These are phyloP conservation scores for Nephrotoma guestfalica DNA, from an alignment of 2,888 invertebrate species.

Conservation along the genomic window DNA sequence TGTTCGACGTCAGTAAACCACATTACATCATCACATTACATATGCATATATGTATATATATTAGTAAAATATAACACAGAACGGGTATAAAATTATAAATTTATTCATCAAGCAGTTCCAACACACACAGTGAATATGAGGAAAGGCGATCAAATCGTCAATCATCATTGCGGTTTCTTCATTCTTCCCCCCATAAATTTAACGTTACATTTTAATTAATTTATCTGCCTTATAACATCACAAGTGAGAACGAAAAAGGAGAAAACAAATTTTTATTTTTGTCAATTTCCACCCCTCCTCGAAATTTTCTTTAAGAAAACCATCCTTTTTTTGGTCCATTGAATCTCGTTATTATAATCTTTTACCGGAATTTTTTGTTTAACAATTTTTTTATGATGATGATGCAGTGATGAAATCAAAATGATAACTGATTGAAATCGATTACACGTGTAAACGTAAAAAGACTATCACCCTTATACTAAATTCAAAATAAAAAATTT, in stretches of 20 bases:
- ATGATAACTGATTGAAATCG: neutral
- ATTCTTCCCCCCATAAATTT: neutral
- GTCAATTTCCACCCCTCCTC: neutral
- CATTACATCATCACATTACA: neutral
- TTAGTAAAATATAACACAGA: neutral
- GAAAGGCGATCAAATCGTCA: neutral
- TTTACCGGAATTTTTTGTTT: neutral
- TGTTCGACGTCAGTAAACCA: conserved; percentile 2
- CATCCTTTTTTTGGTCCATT: neutral
- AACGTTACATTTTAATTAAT: neutral
- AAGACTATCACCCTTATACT: neutral
- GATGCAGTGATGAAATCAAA: neutral
- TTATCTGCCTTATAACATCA: neutral
- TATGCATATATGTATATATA: neutral
- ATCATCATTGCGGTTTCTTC: neutral
- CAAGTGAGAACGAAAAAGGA: neutral
- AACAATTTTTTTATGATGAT: neutral
- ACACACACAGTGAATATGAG: neutral
- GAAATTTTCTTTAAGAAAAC: neutral
- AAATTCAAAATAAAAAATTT: neutral
- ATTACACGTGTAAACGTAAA: neutral
- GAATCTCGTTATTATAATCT: neutral
- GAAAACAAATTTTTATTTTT: neutral
- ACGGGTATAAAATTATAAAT: neutral
- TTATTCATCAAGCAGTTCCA: neutral